Conservation (phyloP, 2,113 vertebrate species). For the Tupaia chinensis region DNA sequence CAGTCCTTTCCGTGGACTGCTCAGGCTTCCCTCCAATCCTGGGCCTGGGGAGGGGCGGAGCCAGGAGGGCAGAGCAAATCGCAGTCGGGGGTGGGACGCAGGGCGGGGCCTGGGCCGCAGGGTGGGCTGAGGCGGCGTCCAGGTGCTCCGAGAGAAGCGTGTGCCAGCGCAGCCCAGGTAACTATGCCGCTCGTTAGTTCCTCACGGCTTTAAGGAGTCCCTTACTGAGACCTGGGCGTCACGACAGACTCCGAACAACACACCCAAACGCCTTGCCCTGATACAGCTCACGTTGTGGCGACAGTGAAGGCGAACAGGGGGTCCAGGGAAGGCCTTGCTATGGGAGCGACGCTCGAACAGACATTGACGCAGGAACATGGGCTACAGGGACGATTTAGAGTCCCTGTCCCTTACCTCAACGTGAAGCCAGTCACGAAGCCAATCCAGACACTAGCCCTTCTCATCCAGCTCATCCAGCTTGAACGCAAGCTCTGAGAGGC, state of each 20-base stretch:
- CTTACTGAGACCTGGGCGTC: not conserved
- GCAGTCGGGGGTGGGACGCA: not conserved
- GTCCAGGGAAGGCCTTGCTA: not conserved
- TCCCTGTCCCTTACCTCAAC: too few relatives aligned
- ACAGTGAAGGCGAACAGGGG: not conserved
- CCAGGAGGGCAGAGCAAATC: not conserved
- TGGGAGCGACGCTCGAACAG: not conserved
- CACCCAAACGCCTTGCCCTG: not conserved
- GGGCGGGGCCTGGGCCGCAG: not conserved
- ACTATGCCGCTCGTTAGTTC: not conserved
- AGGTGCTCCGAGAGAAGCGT: too few relatives aligned
- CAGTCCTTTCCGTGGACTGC: not conserved
- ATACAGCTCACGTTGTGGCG: not conserved
- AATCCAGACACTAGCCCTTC: not conserved
- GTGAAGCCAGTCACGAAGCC: not conserved
- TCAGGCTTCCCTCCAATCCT: not conserved
- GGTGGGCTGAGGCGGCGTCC: too few relatives aligned
- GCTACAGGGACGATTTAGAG: too few relatives aligned
- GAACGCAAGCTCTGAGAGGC: not conserved
- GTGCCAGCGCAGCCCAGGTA: not conserved
- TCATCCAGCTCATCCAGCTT: too few relatives aligned
- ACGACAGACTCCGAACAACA: not conserved
- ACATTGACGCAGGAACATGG: not conserved
- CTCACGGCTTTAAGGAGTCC: not conserved
- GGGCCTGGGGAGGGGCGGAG: not conserved